Evolutionary conservation across 2,113 vertebrate genomes (phyloP).

Genomic region (Sprattus sprattus): DNA sequence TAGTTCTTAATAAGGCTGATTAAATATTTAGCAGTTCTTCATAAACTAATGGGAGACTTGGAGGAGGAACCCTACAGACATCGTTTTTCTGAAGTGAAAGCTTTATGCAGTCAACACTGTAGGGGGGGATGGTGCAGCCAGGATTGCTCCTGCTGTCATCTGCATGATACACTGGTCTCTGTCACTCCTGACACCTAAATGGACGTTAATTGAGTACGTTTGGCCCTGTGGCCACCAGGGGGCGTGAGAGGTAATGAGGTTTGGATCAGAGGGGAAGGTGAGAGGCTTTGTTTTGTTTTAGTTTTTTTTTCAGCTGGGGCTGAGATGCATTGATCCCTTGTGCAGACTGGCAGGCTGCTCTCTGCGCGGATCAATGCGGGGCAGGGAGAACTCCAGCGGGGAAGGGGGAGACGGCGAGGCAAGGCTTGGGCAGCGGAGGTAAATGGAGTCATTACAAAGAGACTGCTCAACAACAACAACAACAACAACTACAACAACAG

Average conservation of each 20-base stretch:
- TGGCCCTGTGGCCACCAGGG: slow-evolving; percentile 25
- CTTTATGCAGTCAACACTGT: slow-evolving; percentile 8
- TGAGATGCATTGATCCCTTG: slow-evolving; percentile 36
- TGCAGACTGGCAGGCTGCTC: slow-evolving; percentile 23
- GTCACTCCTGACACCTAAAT: background rate
- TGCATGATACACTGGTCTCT: background rate
- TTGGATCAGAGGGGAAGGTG: background rate
- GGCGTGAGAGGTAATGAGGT: slow-evolving; percentile 15
- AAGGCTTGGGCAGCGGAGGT: background rate
- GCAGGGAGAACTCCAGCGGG: background rate
- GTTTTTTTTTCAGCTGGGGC: background rate
- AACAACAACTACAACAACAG: background rate
- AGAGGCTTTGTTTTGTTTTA: background rate
- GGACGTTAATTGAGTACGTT: background rate
- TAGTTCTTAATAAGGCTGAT: slow-evolving; percentile 62
- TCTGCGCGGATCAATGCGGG: slow-evolving; percentile 36
- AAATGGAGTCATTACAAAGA: slow-evolving; percentile 14
- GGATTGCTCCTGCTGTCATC: background rate
- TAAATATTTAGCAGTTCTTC: slow-evolving; percentile 65
- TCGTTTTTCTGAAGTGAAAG: background rate
- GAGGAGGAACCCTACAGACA: slow-evolving; percentile 22
- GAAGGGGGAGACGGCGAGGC: background rate
- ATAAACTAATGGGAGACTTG: slow-evolving; percentile 51
- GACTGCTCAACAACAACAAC: background rate
- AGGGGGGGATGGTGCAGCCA: background rate